Base-by-base conservation (phyloP, 1,140 invertebrate species). In the Trichonephila clavipes region DNA sequence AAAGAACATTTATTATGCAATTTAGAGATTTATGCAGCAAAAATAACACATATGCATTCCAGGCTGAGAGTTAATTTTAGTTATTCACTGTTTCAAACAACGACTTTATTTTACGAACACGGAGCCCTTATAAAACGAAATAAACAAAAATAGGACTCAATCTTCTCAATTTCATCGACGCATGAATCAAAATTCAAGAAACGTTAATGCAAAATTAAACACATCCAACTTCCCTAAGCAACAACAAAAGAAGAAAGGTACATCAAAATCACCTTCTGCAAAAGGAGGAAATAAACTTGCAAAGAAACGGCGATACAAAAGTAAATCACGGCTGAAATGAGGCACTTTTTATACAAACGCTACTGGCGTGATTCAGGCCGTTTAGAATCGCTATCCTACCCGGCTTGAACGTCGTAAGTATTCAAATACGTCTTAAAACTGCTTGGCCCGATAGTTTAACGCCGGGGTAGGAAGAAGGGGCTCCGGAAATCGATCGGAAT, bases 301-400 rank as follows among this genome's bases (percentile, higher is more conserved):
- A 51, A 51, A 28, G 64, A 7, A 69, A 12, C 24, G 21, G 21
- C 24, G 64, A 69, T 69, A 21, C 64, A n/a, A 24, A 69, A 69
- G 44, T 85, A 85, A 85, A 85, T 85, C 82, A 85, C 40, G 7
- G 21, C 82, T 21, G 12, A 58, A 58, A 85, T 85, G 82, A 85
- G 82, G 44, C n/a, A 85, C 82, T 85, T 85, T 85, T 85, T 85
- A 85, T 85, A 85, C 82, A 85, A 85, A 85, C 82, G 82, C 51
- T 44, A 58, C n/a, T 85, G 51, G 82, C 82, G 82, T 85, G 82
- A 85, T 44, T 51, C 6, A 59, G 51, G 82, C 12, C 18, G 82
- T 85, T 85, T 85, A 85, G 51, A 85, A 51, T 19, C 40, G 24
- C 51, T n/a, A 24, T 18, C 82, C 10, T 51, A 51, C 34, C 21